These are phyloP conservation scores for Battus philenor DNA, from an alignment of 1,140 invertebrate genomes.

Conservation along the genomic window DNA sequence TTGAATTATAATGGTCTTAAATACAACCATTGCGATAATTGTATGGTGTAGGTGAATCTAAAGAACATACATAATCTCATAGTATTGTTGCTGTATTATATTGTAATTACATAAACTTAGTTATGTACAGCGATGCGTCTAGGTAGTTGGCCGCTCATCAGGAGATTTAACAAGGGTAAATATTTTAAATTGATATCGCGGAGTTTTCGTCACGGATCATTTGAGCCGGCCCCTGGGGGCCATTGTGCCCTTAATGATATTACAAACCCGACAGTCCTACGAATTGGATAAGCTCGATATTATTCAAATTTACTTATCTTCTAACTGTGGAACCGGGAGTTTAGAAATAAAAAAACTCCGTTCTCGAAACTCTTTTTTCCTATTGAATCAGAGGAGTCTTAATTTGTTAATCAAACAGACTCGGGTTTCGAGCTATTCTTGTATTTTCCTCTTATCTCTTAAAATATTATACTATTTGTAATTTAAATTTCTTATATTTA, in stretches of 20 bases:
- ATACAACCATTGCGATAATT: too few relatives aligned
- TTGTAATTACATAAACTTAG: slow-evolving; percentile 37
- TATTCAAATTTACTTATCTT: slow-evolving; percentile 46
- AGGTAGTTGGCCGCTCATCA: slow-evolving; percentile 32
- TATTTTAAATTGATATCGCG: slow-evolving; percentile 60
- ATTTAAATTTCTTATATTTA: too few relatives aligned
- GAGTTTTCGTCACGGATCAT: slow-evolving; percentile 59
- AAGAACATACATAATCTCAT: too few relatives aligned
- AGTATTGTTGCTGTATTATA: too few relatives aligned
- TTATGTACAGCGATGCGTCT: slow-evolving; percentile 35
- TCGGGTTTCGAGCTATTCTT: slow-evolving; percentile 34
- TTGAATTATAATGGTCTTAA: too few relatives aligned
- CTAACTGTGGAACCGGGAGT: slow-evolving; percentile 34
- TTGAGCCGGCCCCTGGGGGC: slow-evolving; percentile 33
- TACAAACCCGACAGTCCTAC: slow-evolving; percentile 38
- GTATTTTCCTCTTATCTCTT: slow-evolving; percentile 35
- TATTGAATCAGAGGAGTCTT: slow-evolving; percentile 42
- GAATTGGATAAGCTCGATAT: slow-evolving; percentile 48
- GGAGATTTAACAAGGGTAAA: slow-evolving; percentile 55
- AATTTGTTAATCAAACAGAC: slow-evolving; percentile 49
- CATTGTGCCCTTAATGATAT: slow-evolving; percentile 56
- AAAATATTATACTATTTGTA: slow-evolving; percentile 34
- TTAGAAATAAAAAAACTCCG: slow-evolving; percentile 38
- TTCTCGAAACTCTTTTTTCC: slow-evolving; percentile 38
- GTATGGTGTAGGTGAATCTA: too few relatives aligned